Percentiles rank a stretch among this genome's conserved stretches.
Evolutionary conservation across 2,113 vertebrate genomes (phyloP).

Genomic region (Rhodinocichla rosea): DNA sequence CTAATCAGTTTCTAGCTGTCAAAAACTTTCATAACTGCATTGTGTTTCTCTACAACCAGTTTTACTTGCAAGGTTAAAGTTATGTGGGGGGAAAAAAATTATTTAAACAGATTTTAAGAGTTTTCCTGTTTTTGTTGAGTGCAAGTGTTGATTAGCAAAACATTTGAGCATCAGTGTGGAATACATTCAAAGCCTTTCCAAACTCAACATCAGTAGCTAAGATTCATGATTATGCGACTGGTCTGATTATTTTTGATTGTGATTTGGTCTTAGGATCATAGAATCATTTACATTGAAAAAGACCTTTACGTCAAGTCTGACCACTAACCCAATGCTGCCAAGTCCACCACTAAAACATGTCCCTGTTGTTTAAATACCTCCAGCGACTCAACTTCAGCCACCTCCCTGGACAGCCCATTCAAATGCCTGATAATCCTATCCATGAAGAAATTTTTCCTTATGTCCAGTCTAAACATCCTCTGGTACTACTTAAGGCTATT

Average conservation of each 20-base stretch:
- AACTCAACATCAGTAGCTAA: background rate
- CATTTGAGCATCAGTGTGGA: background rate
- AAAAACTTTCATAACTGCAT: background rate
- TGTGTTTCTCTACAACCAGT: background rate
- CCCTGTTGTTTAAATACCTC: background rate
- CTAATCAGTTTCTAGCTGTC: background rate
- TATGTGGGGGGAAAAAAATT: background rate
- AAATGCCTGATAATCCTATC: background rate
- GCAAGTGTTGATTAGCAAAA: background rate
- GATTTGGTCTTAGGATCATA: background rate
- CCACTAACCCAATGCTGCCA: background rate
- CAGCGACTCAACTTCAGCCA: background rate
- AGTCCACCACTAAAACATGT: background rate
- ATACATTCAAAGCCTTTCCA: background rate
- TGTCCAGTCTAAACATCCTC: background rate
- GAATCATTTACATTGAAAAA: background rate
- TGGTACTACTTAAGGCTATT: background rate
- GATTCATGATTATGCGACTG: background rate
- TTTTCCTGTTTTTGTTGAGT: background rate
- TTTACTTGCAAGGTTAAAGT: background rate
- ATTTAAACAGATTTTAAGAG: background rate
- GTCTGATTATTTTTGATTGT: background rate
- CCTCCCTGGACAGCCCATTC: background rate
- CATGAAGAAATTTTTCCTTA: background rate
- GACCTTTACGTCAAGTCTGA: background rate